These are phyloP conservation scores for Ceratina australensis DNA, from an alignment of 1,140 invertebrate genomes.

Conservation along the genomic window DNA sequence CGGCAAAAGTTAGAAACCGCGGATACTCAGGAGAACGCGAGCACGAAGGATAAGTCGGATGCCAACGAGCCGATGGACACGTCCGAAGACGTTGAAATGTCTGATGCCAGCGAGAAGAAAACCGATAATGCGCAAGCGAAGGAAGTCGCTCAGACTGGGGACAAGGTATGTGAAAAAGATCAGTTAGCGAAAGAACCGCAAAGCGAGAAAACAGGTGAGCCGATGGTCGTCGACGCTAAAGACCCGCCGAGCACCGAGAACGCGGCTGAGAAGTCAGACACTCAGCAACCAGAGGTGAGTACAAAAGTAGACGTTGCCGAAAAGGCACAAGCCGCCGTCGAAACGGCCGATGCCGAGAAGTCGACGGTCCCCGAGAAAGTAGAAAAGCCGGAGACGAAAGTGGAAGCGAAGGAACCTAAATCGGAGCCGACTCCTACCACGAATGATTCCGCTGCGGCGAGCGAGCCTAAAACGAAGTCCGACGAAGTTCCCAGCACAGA, in stretches of 20 bases:
- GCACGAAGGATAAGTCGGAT: conserved; percentile 31
- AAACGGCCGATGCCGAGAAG: conserved; percentile 8
- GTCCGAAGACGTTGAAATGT: conserved; percentile 67
- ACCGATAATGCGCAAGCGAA: conserved; percentile 50
- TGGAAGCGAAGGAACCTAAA: conserved; percentile 27
- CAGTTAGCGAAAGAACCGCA: conserved; percentile 19
- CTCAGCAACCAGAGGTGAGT: conserved; percentile 30
- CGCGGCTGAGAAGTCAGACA: conserved; percentile 19
- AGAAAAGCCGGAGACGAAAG: conserved; percentile 42
- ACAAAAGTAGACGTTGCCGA: conserved; percentile 36
- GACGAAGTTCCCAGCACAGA: conserved; percentile 48
- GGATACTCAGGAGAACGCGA: conserved; percentile 56
- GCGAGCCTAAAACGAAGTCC: conserved; percentile 47
- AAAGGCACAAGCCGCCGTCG: conserved; percentile 2
- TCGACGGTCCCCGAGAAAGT: conserved; percentile 37
- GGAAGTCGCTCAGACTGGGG: conserved; percentile 33
- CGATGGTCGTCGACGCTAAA: conserved; percentile 39
- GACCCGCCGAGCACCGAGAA: conserved; percentile 34
- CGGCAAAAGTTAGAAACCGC: conserved; percentile 72
- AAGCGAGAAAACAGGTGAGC: conserved; percentile 28
- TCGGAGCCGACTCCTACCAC: conserved; percentile 4
- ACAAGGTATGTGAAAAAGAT: conserved; percentile 27
- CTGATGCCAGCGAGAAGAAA: conserved; percentile 55
- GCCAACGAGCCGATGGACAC: conserved; percentile 70
- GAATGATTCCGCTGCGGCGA: conserved; percentile 36